Conservation (phyloP, 2,888 invertebrate genomes). For the Chironomus tentans region DNA sequence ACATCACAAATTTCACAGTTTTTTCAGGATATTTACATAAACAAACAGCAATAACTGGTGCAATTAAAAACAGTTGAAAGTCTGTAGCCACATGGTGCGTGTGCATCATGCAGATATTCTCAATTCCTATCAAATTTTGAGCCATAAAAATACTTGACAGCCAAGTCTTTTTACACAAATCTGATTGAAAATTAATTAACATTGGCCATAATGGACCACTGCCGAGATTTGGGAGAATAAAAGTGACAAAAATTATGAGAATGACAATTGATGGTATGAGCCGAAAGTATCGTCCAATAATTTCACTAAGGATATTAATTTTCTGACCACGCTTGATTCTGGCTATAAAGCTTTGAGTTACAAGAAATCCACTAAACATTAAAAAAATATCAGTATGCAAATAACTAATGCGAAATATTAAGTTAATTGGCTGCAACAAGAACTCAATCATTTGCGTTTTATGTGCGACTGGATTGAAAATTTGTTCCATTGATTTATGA, state of each 20-base stretch:
- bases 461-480: conserved; percentile 57
- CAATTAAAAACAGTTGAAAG: conserved; percentile 54
- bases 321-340: conserved; percentile 47
- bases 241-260: conserved; percentile 57
- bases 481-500: conserved; percentile 42
- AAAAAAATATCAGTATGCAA: conserved; percentile 63
- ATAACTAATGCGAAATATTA: conserved; percentile 57
- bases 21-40: too few relatives aligned
- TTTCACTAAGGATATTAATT: conserved; percentile 51
- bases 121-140: conserved; percentile 63
- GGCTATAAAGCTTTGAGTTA: conserved; percentile 53
- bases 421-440: conserved; percentile 54
- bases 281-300: conserved; percentile 50
- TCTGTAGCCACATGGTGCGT: conserved; percentile 59
- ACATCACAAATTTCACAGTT: too few relatives aligned
- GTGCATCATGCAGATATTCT: conserved; percentile 46
- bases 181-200: conserved; percentile 56
- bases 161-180: conserved; percentile 58
- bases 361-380: conserved; percentile 58
- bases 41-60: conserved; percentile 47
- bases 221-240: conserved; percentile 51
- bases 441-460: conserved; percentile 55
- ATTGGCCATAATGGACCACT: conserved; percentile 62
- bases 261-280: conserved; percentile 56
- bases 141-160: conserved; percentile 62